Evolutionary conservation across 2,797 vertebrate species (phyloP).

Genomic region (Coccyzus lansbergi): DNA sequence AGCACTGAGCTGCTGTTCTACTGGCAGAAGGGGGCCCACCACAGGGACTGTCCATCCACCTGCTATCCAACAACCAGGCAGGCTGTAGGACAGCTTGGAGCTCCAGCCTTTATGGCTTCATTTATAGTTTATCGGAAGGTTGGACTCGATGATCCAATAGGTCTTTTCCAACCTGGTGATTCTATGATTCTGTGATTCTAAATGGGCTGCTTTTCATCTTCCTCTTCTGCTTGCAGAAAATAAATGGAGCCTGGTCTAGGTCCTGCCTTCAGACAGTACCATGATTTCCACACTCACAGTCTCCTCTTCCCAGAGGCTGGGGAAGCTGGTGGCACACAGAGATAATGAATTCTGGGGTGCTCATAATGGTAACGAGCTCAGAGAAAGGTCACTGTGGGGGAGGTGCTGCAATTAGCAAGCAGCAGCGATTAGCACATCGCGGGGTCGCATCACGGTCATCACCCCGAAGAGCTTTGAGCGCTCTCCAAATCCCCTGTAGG

Average conservation of each 20-base stretch:
- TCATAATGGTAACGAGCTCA: fast-evolving
- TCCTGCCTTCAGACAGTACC: fast-evolving
- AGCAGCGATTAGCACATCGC: neutral
- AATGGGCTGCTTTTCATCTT: fast-evolving
- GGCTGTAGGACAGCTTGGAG: neutral
- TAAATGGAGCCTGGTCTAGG: fast-evolving
- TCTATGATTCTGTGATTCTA: no score
- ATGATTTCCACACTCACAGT: fast-evolving
- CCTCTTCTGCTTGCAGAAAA: neutral
- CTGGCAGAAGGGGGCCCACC: neutral
- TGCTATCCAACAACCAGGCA: neutral
- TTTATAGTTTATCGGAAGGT: no score
- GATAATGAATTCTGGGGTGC: fast-evolving
- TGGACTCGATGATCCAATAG: no score
- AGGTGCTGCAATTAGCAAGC: neutral
- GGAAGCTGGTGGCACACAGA: fast-evolving
- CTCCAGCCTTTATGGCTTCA: fast-evolving
- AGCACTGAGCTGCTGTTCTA: fast-evolving
- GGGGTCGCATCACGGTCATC: fast-evolving
- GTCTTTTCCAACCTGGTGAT: no score
- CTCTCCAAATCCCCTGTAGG: fast-evolving
- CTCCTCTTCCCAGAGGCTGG: neutral
- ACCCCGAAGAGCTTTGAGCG: fast-evolving
- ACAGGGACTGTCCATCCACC: neutral
- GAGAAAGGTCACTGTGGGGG: fast-evolving